A percentile compares a stretch with the other conserved stretches of the same genome.
phyloP scores from a whole-genome alignment of 2,113 vertebrate genomes.

The Ardeotis arabs region DNA sequence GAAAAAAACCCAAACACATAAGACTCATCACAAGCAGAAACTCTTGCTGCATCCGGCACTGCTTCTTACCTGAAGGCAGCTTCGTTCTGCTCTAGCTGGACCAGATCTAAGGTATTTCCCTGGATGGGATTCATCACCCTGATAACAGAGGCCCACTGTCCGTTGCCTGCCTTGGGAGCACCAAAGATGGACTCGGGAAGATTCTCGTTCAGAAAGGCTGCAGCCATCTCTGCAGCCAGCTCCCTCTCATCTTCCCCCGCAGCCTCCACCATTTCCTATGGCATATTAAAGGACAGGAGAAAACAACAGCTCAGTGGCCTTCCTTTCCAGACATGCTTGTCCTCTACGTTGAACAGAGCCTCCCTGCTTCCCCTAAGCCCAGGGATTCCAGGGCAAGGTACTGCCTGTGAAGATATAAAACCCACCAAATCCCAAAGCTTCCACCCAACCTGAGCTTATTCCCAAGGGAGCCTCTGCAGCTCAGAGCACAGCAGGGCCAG shows the following conservation, averaged over 20 bases:
- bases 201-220: constrained; percentile 96
- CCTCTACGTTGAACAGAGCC: accelerated
- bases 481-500: background rate
- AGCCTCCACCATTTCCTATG: constrained; percentile 97
- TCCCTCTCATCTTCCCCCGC: constrained; percentile 97
- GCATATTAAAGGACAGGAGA: background rate
- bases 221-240: constrained; percentile 97
- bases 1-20: accelerated
- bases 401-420: background rate
- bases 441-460: background rate
- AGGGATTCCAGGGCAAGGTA: background rate
- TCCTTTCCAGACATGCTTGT: background rate
- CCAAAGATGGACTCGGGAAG: constrained; percentile 96
- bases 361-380: background rate
- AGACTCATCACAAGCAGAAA: background rate
- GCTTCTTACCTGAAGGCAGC: constrained; percentile 92
- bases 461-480: background rate
- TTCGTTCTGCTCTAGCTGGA: constrained; percentile 97
- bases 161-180: constrained; percentile 93
- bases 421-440: background rate
- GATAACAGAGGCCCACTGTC: constrained; percentile 97
- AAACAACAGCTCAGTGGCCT: background rate
- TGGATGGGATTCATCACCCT: constrained; percentile 96
- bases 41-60: background rate
- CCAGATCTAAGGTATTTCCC: constrained; percentile 90